Conservation (phyloP, 2,113 vertebrate species). For the Panthera uncia region DNA sequence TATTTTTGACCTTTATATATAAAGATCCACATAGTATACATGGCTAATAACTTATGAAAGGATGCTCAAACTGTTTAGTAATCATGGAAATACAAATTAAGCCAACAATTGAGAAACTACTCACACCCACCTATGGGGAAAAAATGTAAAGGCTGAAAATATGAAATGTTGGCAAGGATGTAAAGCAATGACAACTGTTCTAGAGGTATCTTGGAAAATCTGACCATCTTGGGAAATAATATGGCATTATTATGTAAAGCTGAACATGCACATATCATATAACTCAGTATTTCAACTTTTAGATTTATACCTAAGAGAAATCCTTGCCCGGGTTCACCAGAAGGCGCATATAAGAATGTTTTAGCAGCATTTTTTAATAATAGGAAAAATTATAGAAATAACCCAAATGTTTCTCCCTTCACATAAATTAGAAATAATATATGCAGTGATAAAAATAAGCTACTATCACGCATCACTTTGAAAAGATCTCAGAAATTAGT, state of each 20-base stretch:
- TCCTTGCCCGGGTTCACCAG: not conserved
- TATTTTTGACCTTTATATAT: not conserved
- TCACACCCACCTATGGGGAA: not conserved
- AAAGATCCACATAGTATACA: not conserved
- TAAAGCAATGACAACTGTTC: not conserved
- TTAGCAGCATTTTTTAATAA: not conserved
- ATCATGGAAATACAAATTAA: not conserved
- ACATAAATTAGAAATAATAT: not conserved
- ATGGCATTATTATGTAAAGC: not conserved
- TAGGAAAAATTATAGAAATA: not conserved
- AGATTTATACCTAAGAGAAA: not conserved
- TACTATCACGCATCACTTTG: not conserved
- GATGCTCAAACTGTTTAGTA: not conserved
- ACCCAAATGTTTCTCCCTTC: not conserved
- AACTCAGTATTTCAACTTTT: not conserved
- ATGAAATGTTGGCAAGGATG: not conserved
- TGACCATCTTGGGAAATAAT: not conserved
- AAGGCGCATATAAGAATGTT: not conserved
- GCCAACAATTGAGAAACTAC: not conserved
- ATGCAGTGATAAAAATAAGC: not conserved
- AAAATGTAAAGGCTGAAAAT: not conserved
- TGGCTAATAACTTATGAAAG: not conserved
- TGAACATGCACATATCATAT: not conserved
- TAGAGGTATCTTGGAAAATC: not conserved
- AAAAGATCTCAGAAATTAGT: not conserved